Evolutionary conservation across 2,888 invertebrate species (phyloP).

Genomic region (Drosophila cognata): DNA sequence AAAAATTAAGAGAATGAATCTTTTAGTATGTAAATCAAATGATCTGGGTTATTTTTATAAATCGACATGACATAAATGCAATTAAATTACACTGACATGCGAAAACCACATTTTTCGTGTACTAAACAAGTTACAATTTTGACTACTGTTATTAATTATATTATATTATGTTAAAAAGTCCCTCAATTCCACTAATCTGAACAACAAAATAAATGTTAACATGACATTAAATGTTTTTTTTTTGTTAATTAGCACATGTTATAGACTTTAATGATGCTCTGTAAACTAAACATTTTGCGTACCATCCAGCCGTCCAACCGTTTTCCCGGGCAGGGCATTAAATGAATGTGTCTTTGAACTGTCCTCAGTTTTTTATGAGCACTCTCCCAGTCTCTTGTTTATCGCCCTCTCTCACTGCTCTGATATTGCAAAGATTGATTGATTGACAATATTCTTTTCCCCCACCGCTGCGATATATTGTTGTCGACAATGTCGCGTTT

Average conservation of each 20-base stretch:
- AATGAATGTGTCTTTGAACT: not conserved
- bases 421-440: constrained; percentile 25
- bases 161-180: too few relatives aligned
- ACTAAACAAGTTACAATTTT: not conserved
- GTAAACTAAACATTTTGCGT: not conserved
- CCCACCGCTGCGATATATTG: constrained; percentile 1
- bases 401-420: not conserved
- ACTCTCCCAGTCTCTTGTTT: not conserved
- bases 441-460: constrained; percentile 12
- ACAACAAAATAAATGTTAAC: not conserved
- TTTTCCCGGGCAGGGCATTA: not conserved
- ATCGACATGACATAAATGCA: not conserved
- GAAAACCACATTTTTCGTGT: not conserved
- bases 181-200: not conserved
- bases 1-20: not conserved
- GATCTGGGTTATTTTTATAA: not conserved
- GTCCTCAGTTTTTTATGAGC: not conserved
- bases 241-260: not conserved
- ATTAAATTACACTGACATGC: not conserved
- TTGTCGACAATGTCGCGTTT: constrained; percentile 6
- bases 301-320: not conserved
- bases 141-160: not conserved
- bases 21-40: not conserved
- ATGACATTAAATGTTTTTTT: not conserved
- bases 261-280: not conserved